These are phyloP conservation scores for Spodoptera frugiperda DNA, from an alignment of 1,140 invertebrate genomes.

Conservation along the genomic window DNA sequence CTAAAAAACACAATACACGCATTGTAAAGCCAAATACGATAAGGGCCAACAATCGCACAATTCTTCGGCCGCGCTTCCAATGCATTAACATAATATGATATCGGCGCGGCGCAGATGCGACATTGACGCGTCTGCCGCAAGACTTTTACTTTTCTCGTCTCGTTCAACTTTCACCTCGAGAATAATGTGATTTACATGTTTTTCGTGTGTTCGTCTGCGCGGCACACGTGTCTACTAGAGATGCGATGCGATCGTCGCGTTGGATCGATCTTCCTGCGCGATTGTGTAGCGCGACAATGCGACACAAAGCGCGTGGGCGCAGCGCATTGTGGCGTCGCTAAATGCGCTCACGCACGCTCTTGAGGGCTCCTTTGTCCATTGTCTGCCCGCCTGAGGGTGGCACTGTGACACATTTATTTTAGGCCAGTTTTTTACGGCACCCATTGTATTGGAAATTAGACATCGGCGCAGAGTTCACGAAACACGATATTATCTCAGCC, in stretches of 20 bases:
- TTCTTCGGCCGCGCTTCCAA: slow-evolving; percentile 61
- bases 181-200: slow-evolving; percentile 79
- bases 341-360: slow-evolving; percentile 62
- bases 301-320: slow-evolving; percentile 75
- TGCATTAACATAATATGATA: slow-evolving; percentile 75
- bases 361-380: slow-evolving; percentile 80
- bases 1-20: slow-evolving; percentile 65
- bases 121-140: slow-evolving; percentile 47
- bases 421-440: slow-evolving; percentile 79
- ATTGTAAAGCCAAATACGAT: slow-evolving; percentile 64
- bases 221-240: slow-evolving; percentile 63
- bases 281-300: slow-evolving; percentile 69
- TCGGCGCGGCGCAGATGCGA: slow-evolving; percentile 73
- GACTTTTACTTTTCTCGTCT: slow-evolving; percentile 81
- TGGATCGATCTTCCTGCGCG: slow-evolving; percentile 74
- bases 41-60: slow-evolving; percentile 68
- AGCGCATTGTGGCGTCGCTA: slow-evolving; percentile 77
- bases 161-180: slow-evolving; percentile 83
- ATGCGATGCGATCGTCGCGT: slow-evolving; percentile 52
- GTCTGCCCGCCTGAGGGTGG: slow-evolving; percentile 80
- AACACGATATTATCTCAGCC: slow-evolving; percentile 78
- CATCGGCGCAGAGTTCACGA: slow-evolving; percentile 79
- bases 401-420: slow-evolving; percentile 85
- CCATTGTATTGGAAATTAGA: slow-evolving; percentile 85
- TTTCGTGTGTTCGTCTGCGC: slow-evolving; percentile 49